Conservation (phyloP, 2,797 vertebrate genomes). For the Tarsius wallacei region DNA sequence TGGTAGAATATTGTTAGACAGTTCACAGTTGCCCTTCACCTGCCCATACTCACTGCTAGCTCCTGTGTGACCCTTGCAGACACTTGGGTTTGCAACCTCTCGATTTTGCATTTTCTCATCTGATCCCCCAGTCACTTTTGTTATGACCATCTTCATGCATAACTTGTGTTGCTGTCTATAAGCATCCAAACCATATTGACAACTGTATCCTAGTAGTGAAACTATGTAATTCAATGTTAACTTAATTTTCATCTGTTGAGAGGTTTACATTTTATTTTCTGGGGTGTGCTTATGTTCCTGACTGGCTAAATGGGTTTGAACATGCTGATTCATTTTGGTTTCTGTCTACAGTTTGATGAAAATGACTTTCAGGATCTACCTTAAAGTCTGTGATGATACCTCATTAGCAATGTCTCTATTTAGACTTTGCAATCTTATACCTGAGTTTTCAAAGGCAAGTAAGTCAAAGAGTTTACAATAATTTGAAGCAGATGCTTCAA, state of each 20-base stretch:
- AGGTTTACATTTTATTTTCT: conserved; percentile 85
- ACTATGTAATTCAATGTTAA: conserved; percentile 67
- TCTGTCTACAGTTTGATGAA: conserved; percentile 80
- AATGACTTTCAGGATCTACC: conserved; percentile 69
- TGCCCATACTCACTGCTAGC: background rate
- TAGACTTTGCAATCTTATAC: conserved; percentile 76
- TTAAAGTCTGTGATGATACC: conserved; percentile 66
- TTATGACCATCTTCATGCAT: background rate
- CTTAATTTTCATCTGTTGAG: conserved; percentile 83
- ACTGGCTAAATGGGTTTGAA: conserved; percentile 82
- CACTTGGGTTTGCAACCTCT: background rate
- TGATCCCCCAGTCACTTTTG: background rate
- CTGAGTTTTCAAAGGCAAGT: conserved; percentile 72
- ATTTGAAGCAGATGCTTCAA: conserved; percentile 54
- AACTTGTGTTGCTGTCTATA: conserved; percentile 66
- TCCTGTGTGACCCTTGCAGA: background rate
- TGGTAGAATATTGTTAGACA: background rate
- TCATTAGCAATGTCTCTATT: conserved; percentile 63
- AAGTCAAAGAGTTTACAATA: conserved; percentile 59
- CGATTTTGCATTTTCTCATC: background rate
- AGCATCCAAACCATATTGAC: conserved; percentile 71
- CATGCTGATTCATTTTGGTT: conserved; percentile 79
- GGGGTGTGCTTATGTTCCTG: conserved; percentile 76
- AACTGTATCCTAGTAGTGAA: conserved; percentile 11
- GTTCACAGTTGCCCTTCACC: background rate